phyloP scores from a whole-genome alignment of 2,888 invertebrate genomes.

The Chromoteleia sp. region DNA sequence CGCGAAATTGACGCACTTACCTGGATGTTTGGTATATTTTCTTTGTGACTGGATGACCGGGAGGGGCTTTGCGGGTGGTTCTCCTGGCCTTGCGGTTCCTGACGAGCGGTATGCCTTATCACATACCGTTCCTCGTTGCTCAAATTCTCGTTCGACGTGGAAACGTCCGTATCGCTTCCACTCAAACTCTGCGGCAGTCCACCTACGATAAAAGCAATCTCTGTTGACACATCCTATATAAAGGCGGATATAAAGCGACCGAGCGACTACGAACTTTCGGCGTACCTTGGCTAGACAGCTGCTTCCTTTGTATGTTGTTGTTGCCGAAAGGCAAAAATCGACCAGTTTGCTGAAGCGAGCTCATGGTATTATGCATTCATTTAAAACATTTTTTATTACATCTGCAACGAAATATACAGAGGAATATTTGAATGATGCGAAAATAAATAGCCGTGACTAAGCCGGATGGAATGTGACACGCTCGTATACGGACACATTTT shows the following conservation, averaged over 20 bases:
- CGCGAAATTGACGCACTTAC: conserved; percentile 70
- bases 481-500: conserved; percentile 51
- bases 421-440: conserved; percentile 63
- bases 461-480: conserved; percentile 56
- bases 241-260: conserved; percentile 59
- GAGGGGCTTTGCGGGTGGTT: conserved; percentile 88
- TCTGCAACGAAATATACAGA: conserved; percentile 80
- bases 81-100: conserved; percentile 97
- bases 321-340: conserved; percentile 87
- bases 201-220: conserved; percentile 80
- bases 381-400: conserved; percentile 81
- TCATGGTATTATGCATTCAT: conserved; percentile 85
- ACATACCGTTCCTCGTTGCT: conserved; percentile 94
- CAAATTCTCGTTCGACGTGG: conserved; percentile 95
- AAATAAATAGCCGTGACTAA: conserved; percentile 67
- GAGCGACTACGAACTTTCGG: conserved; percentile 18
- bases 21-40: conserved; percentile 83
- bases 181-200: conserved; percentile 91
- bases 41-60: conserved; percentile 85
- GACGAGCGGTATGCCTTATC: conserved; percentile 92
- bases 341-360: conserved; percentile 88
- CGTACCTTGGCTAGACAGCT: conserved; percentile 85
- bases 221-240: conserved; percentile 58
- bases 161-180: conserved; percentile 95
- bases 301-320: conserved; percentile 87